These are phyloP conservation scores for Drosophila trapezifrons DNA, from an alignment of 1,140 invertebrate genomes.

Conservation along the genomic window DNA sequence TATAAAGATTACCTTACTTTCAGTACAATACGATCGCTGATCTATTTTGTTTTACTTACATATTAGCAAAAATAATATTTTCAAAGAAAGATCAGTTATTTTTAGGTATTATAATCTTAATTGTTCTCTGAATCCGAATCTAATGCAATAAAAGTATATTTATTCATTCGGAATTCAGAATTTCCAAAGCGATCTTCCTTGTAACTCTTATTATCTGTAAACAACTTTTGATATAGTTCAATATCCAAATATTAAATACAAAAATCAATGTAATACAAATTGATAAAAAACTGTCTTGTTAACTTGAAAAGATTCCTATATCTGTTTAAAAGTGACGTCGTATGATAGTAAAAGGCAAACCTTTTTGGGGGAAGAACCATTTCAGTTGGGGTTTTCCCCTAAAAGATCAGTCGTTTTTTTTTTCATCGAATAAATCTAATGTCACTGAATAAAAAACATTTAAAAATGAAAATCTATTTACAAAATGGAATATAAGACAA, in stretches of 20 bases:
- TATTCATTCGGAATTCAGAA: too few species aligned
- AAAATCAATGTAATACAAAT: background rate
- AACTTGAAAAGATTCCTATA: background rate
- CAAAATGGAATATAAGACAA: too few species aligned
- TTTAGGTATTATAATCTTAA: background rate
- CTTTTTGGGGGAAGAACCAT: conserved; percentile 1
- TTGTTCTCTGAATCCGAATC: background rate
- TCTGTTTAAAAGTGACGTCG: too few species aligned
- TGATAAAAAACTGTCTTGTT: background rate
- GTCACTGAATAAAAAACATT: background rate
- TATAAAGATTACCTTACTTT: background rate
- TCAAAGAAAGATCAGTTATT: background rate
- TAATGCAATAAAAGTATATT: too few species aligned
- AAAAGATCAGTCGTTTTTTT: background rate
- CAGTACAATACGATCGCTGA: background rate
- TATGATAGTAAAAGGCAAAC: too few species aligned
- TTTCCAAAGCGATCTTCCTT: too few species aligned
- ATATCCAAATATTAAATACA: too few species aligned
- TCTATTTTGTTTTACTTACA: background rate
- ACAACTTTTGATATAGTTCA: too few species aligned
- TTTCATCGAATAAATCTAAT: background rate
- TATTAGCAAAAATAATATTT: background rate
- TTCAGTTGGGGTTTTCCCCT: background rate
- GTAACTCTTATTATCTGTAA: too few species aligned
- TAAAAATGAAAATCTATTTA: background rate